Percentiles rank a stretch among this genome's conserved stretches.
Conservation (phyloP, 2,113 vertebrate species). For the Hyperoodon ampullatus region DNA sequence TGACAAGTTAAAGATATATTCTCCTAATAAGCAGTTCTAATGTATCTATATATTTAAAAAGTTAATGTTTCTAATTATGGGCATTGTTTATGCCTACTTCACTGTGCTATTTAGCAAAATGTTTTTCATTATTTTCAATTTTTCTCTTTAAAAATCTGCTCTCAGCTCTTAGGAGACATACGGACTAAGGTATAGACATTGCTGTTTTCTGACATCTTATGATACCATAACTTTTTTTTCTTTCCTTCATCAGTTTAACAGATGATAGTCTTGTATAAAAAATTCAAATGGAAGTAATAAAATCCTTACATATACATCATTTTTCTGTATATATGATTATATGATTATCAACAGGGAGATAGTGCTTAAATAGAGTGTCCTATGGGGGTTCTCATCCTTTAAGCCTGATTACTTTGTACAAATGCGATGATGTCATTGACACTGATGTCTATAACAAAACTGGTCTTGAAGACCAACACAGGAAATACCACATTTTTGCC, state of each 20-base stretch:
- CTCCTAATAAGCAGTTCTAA: conserved; percentile 23
- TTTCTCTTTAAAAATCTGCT: conserved; percentile 92
- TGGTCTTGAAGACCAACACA: background rate
- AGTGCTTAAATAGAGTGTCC: background rate
- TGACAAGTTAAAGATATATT: background rate
- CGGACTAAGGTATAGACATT: conserved; percentile 96
- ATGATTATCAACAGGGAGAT: background rate
- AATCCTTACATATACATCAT: background rate
- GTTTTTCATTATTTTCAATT: conserved; percentile 83
- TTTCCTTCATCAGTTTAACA: conserved; percentile 63
- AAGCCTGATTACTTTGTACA: background rate
- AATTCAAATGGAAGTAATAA: conserved; percentile 49
- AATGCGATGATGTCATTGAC: background rate
- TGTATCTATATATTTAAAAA: conserved; percentile 49
- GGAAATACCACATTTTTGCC: background rate
- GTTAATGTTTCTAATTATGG: conserved; percentile 61
- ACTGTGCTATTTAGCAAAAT: conserved; percentile 74
- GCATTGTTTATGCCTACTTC: conserved; percentile 64
- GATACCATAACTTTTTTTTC: conserved; percentile 75
- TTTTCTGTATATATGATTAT: conserved; percentile 1
- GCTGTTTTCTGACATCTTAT: conserved; percentile 82
- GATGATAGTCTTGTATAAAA: conserved; percentile 53
- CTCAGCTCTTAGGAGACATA: conserved; percentile 99
- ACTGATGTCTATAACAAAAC: background rate
- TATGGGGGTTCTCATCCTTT: background rate